These are phyloP conservation scores for Mystacornis crossleyi DNA, from an alignment of 2,113 vertebrate genomes.

Conservation along the genomic window DNA sequence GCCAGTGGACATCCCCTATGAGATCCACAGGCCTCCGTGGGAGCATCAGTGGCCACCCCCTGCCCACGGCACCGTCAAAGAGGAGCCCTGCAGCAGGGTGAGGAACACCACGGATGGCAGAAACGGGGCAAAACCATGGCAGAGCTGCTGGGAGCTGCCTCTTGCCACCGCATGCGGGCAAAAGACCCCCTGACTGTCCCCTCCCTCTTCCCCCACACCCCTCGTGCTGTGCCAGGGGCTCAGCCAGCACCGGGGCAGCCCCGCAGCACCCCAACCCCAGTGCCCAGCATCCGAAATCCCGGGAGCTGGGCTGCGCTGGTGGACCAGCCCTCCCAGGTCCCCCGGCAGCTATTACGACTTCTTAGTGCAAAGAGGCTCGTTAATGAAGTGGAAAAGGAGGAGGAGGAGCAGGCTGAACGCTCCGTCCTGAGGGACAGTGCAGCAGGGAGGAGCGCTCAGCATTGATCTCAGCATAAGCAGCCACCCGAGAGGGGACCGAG, in stretches of 20 bases:
- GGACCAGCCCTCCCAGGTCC: not conserved
- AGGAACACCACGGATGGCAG: not conserved
- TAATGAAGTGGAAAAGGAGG: constrained; percentile 45
- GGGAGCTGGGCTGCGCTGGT: not conserved
- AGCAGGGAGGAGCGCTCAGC: not conserved
- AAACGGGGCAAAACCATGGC: accelerated
- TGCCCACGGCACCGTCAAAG: accelerated
- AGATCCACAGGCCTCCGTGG: not conserved
- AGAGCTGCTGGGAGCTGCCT: not conserved
- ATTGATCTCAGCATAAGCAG: not conserved
- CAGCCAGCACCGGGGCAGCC: not conserved
- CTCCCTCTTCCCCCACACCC: not conserved
- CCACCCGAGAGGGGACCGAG: not conserved
- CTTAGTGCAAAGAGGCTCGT: constrained; percentile 11
- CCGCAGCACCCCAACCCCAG: not conserved
- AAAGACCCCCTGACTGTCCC: not conserved
- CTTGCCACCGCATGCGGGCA: not conserved
- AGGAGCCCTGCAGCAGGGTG: not conserved
- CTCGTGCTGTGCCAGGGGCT: not conserved
- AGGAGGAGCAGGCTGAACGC: constrained; percentile 41
- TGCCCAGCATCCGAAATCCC: not conserved
- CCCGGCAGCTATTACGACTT: not conserved
- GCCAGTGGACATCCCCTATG: not conserved
- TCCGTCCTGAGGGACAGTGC: constrained; percentile 9
- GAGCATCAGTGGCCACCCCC: not conserved